phyloP scores from a whole-genome alignment of 2,888 invertebrate species.

The Drosophila heteroneura region DNA sequence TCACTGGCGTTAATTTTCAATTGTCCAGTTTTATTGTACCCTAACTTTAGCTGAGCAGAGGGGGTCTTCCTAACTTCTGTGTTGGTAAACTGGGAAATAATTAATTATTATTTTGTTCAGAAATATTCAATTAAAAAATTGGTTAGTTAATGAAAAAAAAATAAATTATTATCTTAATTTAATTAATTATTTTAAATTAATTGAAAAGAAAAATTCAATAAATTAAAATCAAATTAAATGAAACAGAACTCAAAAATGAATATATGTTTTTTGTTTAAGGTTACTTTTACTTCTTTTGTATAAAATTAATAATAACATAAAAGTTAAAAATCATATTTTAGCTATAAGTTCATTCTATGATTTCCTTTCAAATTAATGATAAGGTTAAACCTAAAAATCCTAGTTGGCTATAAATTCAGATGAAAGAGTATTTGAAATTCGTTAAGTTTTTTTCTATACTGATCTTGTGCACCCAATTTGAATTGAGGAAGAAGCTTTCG shows the following conservation, averaged over 20 bases:
- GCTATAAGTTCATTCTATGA: not conserved
- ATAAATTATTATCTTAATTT: not conserved
- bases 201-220: not conserved
- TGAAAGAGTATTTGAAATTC: not conserved
- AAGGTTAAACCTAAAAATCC: not conserved
- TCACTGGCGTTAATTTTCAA: slow-evolving; percentile 49
- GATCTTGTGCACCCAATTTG: slow-evolving; percentile 5
- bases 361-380: not conserved
- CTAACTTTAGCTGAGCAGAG: not conserved
- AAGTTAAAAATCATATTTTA: not conserved
- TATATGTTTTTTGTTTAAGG: not conserved
- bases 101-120: no score
- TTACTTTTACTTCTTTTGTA: not conserved
- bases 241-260: not conserved
- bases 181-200: not conserved
- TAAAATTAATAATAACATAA: not conserved
- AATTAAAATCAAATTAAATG: not conserved
- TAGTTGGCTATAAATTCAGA: not conserved
- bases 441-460: not conserved
- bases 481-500: slow-evolving; percentile 50
- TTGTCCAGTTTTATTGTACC: slow-evolving; percentile 37
- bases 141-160: not conserved
- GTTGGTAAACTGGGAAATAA: not conserved
- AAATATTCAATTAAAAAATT: not conserved
- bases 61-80: not conserved